These are phyloP conservation scores for Gallinago jamesoni DNA, from an alignment of 2,113 vertebrate genomes.

Conservation along the genomic window DNA sequence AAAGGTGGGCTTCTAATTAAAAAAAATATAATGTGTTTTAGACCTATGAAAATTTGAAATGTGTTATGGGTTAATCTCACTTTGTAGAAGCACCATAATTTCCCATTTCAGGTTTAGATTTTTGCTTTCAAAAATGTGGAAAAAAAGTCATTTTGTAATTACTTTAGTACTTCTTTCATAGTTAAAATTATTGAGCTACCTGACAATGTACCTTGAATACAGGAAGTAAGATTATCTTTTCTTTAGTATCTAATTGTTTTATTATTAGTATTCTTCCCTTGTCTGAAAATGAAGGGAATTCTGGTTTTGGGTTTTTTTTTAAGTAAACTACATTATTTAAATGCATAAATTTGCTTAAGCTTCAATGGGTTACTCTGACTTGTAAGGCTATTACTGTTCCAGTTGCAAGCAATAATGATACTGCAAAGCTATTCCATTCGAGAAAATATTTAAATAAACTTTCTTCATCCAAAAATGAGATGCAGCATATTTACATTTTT, in stretches of 20 bases:
- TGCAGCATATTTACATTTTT: constrained; percentile 86
- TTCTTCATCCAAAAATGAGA: constrained; percentile 82
- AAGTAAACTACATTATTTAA: constrained; percentile 54
- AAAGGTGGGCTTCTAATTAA: neutral
- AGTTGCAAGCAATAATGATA: constrained; percentile 71
- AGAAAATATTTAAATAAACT: constrained; percentile 82
- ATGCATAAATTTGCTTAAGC: constrained; percentile 45
- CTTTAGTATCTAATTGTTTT: neutral
- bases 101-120: neutral
- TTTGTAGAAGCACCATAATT: neutral
- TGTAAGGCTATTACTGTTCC: constrained; percentile 70
- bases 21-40: neutral
- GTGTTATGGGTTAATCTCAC: neutral
- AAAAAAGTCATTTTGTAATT: neutral
- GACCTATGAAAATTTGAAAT: neutral
- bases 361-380: constrained; percentile 58
- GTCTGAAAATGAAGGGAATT: constrained; percentile 23
- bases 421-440: constrained; percentile 68
- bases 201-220: neutral
- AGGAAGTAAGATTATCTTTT: neutral
- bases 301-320: neutral
- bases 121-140: neutral
- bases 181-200: neutral
- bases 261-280: neutral
- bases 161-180: neutral